Evolutionary conservation across 2,113 vertebrate species (phyloP), one percentile per base, ranked within the genome.

Genomic region (Rousettus leschenaultii): DNA sequence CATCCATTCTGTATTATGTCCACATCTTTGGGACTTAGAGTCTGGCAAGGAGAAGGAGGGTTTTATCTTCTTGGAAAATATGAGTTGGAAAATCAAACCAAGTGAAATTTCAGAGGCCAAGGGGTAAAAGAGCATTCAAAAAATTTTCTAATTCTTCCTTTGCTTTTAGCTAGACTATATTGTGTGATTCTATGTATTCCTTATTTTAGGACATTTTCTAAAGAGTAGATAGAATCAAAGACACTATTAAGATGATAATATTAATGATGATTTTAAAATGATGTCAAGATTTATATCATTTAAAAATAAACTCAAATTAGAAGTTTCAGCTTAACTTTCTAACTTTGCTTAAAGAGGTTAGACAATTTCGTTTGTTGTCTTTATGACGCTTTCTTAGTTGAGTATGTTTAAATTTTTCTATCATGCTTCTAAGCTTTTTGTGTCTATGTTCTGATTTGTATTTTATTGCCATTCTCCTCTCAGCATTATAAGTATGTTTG

Each of bases 11-110:
- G 57, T 28, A 38, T 51, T 87, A 30, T 21, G 28, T 48, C 38
- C 55, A 24, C 24, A 9, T 89, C 74, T 75, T 63, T 57, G 88
- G 75, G 66, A 88, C 30, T 80, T n/a, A 43, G 26, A 59, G 16
- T 75, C n/a, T 96, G 84, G 75, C 70, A 94, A 77, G 35, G 16
- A 43, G 30, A 86, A 66, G 19, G 16, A 40, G 63, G 26, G 51
- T 85, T 73, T 83, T 80, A 95, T 92, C 89, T 91, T 18, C 11
- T 19, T 96, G 86, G 86, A 86, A 89, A 75, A 70, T 57, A 28
- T 28, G 48, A 78, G 7, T 55, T 48, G 14, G 40, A 80, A 88
- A 89, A 86, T 65, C 45, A 95, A 61, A 21, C 45, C 79, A 83
- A 59, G 30, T 68, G n/a, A 70, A 89, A 61, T 26, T 66, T 38